phyloP scores from a whole-genome alignment of 2,113 vertebrate genomes.

The Semnornis frantzii region DNA sequence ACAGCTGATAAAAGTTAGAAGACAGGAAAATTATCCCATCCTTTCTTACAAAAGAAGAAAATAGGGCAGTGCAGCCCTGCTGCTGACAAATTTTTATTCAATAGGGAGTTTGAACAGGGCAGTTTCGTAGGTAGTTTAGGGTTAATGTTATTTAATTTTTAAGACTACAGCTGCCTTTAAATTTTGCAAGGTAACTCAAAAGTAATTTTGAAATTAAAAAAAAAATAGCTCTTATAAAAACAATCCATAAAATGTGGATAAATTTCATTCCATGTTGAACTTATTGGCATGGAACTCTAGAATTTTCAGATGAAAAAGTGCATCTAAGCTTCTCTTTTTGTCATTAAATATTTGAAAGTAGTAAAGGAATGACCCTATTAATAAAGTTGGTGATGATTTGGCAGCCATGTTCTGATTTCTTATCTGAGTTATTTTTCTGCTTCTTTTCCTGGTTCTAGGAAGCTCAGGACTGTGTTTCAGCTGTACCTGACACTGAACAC shows the following conservation, averaged over 20 bases:
- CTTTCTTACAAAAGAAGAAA: not conserved
- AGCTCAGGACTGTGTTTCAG: not conserved
- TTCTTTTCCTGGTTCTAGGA: not conserved
- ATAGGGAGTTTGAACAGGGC: not conserved
- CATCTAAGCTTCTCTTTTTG: not conserved
- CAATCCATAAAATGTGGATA: not conserved
- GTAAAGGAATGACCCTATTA: not conserved
- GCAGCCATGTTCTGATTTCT: not conserved
- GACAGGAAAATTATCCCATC: not conserved
- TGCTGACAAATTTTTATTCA: not conserved
- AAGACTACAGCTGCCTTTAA: not conserved
- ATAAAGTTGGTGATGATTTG: not conserved
- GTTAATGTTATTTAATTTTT: constrained; percentile 25
- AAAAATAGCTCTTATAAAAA: constrained; percentile 14
- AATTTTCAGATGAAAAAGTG: not conserved
- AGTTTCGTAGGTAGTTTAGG: not conserved
- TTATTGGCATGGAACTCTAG: not conserved
- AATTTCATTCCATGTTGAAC: not conserved
- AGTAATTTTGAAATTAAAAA: not conserved
- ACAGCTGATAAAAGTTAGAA: not conserved
- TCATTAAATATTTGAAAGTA: not conserved
- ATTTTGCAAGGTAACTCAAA: not conserved
- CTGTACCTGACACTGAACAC: not conserved
- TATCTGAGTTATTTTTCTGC: not conserved
- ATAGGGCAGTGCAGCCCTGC: not conserved